Conservation (phyloP, 2,888 invertebrate species). For the Hetaerina titia region DNA sequence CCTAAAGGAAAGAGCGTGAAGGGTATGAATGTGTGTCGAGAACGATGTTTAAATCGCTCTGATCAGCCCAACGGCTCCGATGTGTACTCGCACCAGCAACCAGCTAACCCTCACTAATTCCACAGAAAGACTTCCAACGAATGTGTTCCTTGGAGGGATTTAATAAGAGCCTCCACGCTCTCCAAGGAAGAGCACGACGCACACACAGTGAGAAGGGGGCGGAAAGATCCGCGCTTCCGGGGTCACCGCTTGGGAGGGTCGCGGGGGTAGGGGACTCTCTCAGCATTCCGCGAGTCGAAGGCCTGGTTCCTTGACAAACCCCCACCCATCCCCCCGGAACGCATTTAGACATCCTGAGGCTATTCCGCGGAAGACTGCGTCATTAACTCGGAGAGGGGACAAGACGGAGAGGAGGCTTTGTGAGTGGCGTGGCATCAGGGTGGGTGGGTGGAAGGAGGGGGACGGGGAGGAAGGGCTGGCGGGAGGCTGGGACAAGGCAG, state of each 20-base stretch:
- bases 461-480: background rate
- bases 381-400: background rate
- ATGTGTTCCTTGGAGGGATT: too few species aligned
- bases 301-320: background rate
- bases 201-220: background rate
- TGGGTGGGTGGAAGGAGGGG: background rate
- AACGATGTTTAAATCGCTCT: too few species aligned
- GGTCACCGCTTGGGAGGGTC: background rate
- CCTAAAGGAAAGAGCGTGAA: too few species aligned
- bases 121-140: too few species aligned
- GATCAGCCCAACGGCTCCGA: too few species aligned
- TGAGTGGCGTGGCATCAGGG: background rate
- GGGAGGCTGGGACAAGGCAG: slow-evolving; percentile 1
- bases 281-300: background rate
- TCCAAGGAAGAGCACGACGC: background rate
- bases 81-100: too few species aligned
- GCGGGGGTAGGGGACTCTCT: background rate
- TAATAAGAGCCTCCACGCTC: background rate
- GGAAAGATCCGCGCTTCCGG: background rate
- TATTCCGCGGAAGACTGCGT: background rate
- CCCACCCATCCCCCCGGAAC: background rate
- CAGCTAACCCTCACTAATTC: too few species aligned
- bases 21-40: too few species aligned
- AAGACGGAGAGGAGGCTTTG: background rate
- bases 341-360: background rate